A percentile compares a stretch with the other conserved stretches of the same genome.
Evolutionary conservation across 2,797 vertebrate species (phyloP).

Genomic region (Jordanella pulchra): DNA sequence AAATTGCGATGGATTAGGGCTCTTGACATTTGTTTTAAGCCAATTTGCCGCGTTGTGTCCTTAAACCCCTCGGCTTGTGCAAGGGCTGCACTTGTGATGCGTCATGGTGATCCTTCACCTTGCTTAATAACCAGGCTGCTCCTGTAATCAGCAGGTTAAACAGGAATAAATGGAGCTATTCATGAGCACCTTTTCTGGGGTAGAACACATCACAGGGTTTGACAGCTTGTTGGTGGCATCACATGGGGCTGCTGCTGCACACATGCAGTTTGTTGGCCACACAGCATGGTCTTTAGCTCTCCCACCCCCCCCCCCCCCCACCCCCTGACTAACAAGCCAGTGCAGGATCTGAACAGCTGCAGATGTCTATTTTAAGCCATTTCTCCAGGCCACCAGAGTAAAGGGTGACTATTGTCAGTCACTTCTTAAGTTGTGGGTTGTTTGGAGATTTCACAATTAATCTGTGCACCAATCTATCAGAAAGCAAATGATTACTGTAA

Average conservation of each 20-base stretch:
- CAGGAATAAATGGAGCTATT: background rate
- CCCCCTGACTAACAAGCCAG: conserved; percentile 21
- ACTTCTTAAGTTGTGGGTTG: conserved; percentile 33
- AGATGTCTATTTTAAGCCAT: conserved; percentile 74
- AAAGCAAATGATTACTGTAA: background rate
- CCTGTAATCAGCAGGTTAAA: background rate
- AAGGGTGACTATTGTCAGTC: conserved; percentile 61
- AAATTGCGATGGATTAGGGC: conserved; percentile 58
- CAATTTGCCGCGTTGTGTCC: conserved; percentile 62
- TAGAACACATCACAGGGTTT: background rate
- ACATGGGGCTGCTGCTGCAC: conserved; percentile 28
- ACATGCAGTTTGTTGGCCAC: conserved; percentile 15
- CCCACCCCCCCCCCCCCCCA: background rate
- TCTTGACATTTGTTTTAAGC: conserved; percentile 67
- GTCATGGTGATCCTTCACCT: conserved; percentile 62
- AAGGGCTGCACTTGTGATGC: conserved; percentile 63
- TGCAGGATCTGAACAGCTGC: conserved; percentile 78
- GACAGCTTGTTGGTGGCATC: conserved; percentile 27
- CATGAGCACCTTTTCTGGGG: conserved; percentile 8
- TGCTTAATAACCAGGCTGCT: background rate
- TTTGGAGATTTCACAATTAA: background rate
- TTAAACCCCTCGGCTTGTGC: conserved; percentile 53
- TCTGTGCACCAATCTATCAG: conserved; percentile 5
- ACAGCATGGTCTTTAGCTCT: conserved; percentile 48
- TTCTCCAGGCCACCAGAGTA: conserved; percentile 60